phyloP scores from a whole-genome alignment of 2,888 invertebrate genomes.

The Erannis defoliaria region DNA sequence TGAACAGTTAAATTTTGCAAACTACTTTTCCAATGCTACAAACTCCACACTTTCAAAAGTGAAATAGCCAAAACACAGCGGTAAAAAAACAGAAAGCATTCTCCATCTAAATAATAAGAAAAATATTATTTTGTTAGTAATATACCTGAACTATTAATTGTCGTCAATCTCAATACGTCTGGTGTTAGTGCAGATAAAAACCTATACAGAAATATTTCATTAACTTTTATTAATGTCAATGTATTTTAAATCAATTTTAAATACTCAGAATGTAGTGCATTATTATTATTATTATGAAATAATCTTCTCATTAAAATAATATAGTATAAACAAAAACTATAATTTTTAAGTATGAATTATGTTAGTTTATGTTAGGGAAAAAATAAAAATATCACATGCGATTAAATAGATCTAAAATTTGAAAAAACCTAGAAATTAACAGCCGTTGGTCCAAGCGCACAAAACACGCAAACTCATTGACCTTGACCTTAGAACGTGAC shows the following conservation, averaged over 20 bases:
- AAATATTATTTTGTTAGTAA: constrained; percentile 61
- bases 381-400: constrained; percentile 53
- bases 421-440: constrained; percentile 47
- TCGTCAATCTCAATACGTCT: constrained; percentile 85
- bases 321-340: not conserved
- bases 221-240: constrained; percentile 34
- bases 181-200: constrained; percentile 86
- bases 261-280: not conserved
- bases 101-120: constrained; percentile 68
- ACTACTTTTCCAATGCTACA: constrained; percentile 48
- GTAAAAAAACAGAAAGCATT: constrained; percentile 80
- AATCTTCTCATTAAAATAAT: constrained; percentile 6
- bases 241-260: not conserved
- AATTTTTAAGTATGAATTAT: constrained; percentile 24
- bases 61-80: constrained; percentile 60
- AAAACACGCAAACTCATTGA: constrained; percentile 46
- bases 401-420: constrained; percentile 42
- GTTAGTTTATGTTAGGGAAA: constrained; percentile 55
- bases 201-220: constrained; percentile 71
- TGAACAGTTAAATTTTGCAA: constrained; percentile 51
- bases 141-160: constrained; percentile 84
- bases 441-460: constrained; percentile 83
- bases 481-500: constrained; percentile 53
- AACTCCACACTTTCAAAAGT: constrained; percentile 47
- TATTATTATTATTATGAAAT: not conserved